Conservation (phyloP, 2,113 vertebrate species). For the Equus quagga region DNA sequence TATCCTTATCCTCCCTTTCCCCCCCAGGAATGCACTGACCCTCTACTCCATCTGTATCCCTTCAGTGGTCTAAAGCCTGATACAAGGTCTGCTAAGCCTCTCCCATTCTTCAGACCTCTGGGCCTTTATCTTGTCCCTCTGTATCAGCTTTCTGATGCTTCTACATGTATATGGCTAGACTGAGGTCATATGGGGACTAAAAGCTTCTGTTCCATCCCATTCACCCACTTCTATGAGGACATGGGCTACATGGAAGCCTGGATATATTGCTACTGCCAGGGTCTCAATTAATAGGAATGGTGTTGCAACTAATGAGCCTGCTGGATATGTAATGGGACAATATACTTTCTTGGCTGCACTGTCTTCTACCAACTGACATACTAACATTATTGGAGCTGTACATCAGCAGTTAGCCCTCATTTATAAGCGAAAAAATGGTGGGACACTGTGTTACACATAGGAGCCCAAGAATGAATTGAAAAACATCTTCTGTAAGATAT, state of each 20-base stretch:
- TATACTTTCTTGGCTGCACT: background rate
- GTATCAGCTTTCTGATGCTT: background rate
- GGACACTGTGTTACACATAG: background rate
- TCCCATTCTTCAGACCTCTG: background rate
- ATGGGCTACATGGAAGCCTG: background rate
- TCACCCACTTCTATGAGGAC: background rate
- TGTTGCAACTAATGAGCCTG: background rate
- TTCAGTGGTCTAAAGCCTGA: background rate
- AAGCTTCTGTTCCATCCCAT: background rate
- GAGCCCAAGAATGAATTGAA: background rate
- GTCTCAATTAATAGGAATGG: background rate
- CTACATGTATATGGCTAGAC: background rate
- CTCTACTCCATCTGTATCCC: background rate
- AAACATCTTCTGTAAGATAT: slow-evolving; percentile 44
- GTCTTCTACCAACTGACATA: background rate
- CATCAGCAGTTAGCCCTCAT: background rate
- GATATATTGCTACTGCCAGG: background rate
- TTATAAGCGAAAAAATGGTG: slow-evolving; percentile 13
- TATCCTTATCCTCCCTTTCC: background rate
- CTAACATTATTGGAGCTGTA: background rate
- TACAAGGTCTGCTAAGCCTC: background rate
- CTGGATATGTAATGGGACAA: background rate
- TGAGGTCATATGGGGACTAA: background rate
- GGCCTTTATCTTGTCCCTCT: background rate
- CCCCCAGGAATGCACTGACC: background rate